phyloP scores from a whole-genome alignment of 1,140 invertebrate genomes.

The Bombus difficillimus region DNA sequence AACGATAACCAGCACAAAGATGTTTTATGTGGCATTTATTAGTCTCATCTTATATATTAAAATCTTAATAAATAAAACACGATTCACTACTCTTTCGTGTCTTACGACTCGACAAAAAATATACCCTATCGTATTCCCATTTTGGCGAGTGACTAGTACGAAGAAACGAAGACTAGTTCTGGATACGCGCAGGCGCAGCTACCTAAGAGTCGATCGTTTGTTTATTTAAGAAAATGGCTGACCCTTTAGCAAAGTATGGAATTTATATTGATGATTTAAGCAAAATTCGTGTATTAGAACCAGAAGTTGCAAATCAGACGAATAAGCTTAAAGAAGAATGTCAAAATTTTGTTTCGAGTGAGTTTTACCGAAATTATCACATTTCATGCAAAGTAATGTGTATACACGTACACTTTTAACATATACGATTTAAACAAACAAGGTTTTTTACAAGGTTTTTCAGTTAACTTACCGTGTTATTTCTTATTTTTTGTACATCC shows the following conservation, averaged over 20 bases:
- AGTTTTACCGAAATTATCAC: conserved; percentile 73
- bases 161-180: conserved; percentile 44
- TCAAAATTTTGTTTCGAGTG: conserved; percentile 91
- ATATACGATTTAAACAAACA: not conserved
- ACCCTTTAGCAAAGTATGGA: conserved; percentile 88
- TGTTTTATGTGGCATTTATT: conserved; percentile 34
- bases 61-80: conserved; percentile 16
- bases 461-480: conserved; percentile 12
- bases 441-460: not conserved
- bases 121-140: conserved; percentile 36
- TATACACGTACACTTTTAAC: not conserved
- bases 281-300: conserved; percentile 92
- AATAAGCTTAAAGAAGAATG: conserved; percentile 91
- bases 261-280: conserved; percentile 94
- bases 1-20: conserved; percentile 4
- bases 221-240: conserved; percentile 85
- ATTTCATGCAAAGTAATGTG: not conserved
- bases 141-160: conserved; percentile 49
- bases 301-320: conserved; percentile 89
- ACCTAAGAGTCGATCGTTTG: conserved; percentile 31
- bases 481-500: conserved; percentile 3
- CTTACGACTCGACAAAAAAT: conserved; percentile 14
- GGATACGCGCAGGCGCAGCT: conserved; percentile 42
- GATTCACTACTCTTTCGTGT: conserved; percentile 24
- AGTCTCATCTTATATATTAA: conserved; percentile 13